These are phyloP conservation scores for Percopsis transmontana DNA, from an alignment of 2,113 vertebrate genomes.

Conservation along the genomic window DNA sequence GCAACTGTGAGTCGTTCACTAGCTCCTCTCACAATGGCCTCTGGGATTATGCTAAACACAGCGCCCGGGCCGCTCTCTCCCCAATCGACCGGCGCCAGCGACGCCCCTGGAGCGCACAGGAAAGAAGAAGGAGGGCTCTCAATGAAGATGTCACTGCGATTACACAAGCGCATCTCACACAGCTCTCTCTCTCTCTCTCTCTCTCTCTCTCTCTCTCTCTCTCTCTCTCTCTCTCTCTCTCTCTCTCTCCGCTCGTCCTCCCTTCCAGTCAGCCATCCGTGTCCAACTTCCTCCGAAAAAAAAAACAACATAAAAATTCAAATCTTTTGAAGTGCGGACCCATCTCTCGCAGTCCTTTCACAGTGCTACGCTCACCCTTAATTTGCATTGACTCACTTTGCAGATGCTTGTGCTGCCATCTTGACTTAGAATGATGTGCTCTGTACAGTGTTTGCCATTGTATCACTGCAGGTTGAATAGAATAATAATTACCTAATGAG, in stretches of 20 bases:
- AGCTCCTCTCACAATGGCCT: constrained; percentile 91
- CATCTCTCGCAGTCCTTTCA: constrained; percentile 67
- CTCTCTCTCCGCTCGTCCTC: constrained; percentile 56
- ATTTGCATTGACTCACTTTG: constrained; percentile 74
- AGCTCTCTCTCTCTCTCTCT: constrained; percentile 34
- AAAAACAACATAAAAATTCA: constrained; percentile 9
- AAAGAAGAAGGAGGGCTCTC: constrained; percentile 65
- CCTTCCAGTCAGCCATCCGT: constrained; percentile 19
- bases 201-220: constrained; percentile 48
- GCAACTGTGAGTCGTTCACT: constrained; percentile 96
- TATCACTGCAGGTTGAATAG: constrained; percentile 49
- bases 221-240: constrained; percentile 26
- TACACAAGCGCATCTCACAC: constrained; percentile 67
- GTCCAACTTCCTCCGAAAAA: constrained; percentile 42
- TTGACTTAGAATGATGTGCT: constrained; percentile 67
- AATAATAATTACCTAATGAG: constrained; percentile 46
- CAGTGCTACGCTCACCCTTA: constrained; percentile 66
- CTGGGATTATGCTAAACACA: constrained; percentile 98
- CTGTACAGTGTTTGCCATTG: constrained; percentile 66
- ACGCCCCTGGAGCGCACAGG: constrained; percentile 60
- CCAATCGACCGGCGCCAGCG: constrained; percentile 74
- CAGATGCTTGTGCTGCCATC: constrained; percentile 75
- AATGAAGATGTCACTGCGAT: constrained; percentile 77
- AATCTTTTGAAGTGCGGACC: constrained; percentile 69
- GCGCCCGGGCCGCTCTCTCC: constrained; percentile 79